Evolutionary conservation across 64 coral and sea anemone genomes (phyloP).

Genomic region (Anthopleura sola): DNA sequence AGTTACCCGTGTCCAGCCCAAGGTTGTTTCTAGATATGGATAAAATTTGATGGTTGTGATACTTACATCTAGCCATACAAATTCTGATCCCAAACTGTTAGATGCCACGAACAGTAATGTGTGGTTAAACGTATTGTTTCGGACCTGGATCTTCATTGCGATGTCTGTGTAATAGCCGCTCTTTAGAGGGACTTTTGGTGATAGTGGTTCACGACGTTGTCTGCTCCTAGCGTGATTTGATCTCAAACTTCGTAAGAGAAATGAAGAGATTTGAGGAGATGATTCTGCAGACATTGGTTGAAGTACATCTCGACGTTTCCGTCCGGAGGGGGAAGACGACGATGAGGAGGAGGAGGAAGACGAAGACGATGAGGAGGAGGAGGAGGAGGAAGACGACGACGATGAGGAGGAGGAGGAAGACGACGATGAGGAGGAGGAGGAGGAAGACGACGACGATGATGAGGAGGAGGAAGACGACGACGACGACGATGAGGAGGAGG

Average conservation of each 20-base stretch:
- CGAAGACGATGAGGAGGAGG: not conserved
- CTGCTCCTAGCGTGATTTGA: not conserved
- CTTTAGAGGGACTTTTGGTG: not conserved
- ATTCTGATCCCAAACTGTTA: constrained; percentile 81
- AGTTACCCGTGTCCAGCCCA: not conserved
- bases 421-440: constrained; percentile 4
- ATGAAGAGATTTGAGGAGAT: not conserved
- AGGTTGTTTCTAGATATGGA: not conserved
- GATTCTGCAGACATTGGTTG: not conserved
- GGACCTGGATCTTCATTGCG: constrained; percentile 39
- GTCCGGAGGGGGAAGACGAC: not conserved
- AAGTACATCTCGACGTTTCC: constrained; percentile 35
- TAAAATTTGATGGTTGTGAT: not conserved
- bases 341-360: not conserved
- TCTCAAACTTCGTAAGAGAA: not conserved
- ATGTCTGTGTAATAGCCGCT: constrained; percentile 69
- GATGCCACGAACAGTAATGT: constrained; percentile 58
- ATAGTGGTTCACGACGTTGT: not conserved
- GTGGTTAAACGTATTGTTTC: constrained; percentile 35
- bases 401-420: not conserved
- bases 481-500: not conserved
- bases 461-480: constrained; percentile 18
- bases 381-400: not conserved
- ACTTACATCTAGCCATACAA: constrained; percentile 75
- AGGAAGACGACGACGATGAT: not conserved